These are phyloP conservation scores for Pithys albifrons DNA, from an alignment of 2,113 vertebrate species.

Conservation along the genomic window DNA sequence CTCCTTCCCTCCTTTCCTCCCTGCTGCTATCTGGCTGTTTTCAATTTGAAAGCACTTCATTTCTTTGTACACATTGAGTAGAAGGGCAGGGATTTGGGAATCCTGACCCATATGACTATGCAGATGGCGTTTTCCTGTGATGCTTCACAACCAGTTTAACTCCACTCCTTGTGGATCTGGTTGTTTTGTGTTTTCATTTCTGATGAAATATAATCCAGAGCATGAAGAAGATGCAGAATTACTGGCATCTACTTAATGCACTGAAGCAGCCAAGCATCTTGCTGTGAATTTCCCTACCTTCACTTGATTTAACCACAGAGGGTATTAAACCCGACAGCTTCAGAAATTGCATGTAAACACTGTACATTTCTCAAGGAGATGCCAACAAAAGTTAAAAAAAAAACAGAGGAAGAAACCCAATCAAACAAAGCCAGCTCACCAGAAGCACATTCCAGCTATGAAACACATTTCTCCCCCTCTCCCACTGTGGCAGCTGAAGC, in stretches of 20 bases:
- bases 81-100: not conserved
- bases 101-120: not conserved
- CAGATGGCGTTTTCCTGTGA: not conserved
- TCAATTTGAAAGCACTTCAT: not conserved
- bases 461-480: not conserved
- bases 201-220: not conserved
- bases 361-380: not conserved
- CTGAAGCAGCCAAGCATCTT: not conserved
- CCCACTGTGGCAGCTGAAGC: not conserved
- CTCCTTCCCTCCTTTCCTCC: not conserved
- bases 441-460: not conserved
- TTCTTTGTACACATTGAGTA: not conserved
- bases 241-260: not conserved
- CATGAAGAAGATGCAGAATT: not conserved
- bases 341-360: not conserved
- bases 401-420: not conserved
- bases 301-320: not conserved
- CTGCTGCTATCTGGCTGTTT: not conserved
- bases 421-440: not conserved
- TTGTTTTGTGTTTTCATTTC: not conserved
- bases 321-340: not conserved
- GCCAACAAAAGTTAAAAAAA: not conserved
- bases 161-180: not conserved
- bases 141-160: not conserved
- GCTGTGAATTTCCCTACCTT: not conserved